Conservation (phyloP, 2,888 invertebrate genomes). For the Drosophila ezoana region DNA sequence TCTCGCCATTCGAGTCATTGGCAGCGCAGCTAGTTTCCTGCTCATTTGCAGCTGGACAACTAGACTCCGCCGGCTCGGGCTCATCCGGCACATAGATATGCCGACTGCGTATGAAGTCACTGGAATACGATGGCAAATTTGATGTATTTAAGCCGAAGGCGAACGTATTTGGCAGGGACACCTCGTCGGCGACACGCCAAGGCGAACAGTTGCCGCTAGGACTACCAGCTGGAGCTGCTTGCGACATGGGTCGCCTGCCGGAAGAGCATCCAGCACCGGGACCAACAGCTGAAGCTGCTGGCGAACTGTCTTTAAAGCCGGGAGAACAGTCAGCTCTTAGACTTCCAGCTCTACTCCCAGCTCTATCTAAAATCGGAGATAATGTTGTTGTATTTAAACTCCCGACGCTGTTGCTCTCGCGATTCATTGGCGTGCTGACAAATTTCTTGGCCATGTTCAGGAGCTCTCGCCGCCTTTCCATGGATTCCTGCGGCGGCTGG, state of each 20-base stretch:
- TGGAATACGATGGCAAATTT: slow-evolving; percentile 83
- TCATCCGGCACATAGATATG: slow-evolving; percentile 62
- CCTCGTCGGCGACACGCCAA: slow-evolving; percentile 82
- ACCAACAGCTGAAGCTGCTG: too few species aligned
- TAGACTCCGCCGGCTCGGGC: slow-evolving; percentile 1
- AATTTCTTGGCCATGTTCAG: slow-evolving; percentile 73
- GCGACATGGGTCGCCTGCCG: neutral
- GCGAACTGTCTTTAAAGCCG: too few species aligned
- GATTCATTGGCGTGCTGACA: slow-evolving; percentile 77
- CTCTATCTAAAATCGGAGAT: too few species aligned
- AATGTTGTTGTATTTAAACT: neutral
- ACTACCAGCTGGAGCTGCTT: neutral
- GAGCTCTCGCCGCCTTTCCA: slow-evolving; percentile 51
- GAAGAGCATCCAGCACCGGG: neutral
- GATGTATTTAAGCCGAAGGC: slow-evolving; percentile 77
- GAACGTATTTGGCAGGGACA: slow-evolving; percentile 76
- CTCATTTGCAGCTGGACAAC: slow-evolving; percentile 4
- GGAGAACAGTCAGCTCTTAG: too few species aligned
- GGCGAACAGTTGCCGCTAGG: slow-evolving; percentile 68
- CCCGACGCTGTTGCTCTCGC: slow-evolving; percentile 18
- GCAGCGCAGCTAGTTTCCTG: neutral
- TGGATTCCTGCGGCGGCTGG: slow-evolving; percentile 7
- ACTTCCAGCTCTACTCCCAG: too few species aligned
- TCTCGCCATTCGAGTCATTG: slow-evolving; percentile 82
- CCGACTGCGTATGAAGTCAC: slow-evolving; percentile 74